Evolutionary conservation across 2,888 invertebrate genomes (phyloP).

Genomic region (Cheilosia soror): DNA sequence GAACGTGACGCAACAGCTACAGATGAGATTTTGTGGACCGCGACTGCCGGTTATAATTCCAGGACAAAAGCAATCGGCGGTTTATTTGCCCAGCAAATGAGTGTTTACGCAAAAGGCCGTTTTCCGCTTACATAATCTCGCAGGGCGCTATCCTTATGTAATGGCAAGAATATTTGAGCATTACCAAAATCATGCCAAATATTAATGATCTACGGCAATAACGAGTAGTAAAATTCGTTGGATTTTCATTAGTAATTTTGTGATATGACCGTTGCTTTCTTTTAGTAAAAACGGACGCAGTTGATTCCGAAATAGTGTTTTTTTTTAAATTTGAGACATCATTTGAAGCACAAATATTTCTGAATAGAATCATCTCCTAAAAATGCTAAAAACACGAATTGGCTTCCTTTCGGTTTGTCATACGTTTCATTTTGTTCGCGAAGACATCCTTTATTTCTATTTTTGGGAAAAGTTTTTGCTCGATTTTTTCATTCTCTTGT

Average conservation of each 20-base stretch:
- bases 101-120: constrained; percentile 42
- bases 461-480: constrained; percentile 54
- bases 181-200: constrained; percentile 40
- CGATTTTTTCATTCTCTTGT: background rate
- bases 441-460: constrained; percentile 26
- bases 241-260: constrained; percentile 44
- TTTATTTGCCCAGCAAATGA: constrained; percentile 59
- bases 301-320: background rate
- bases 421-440: constrained; percentile 12
- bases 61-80: constrained; percentile 32
- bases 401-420: constrained; percentile 11
- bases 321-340: constrained; percentile 3
- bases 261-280: constrained; percentile 5
- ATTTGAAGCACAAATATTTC: background rate
- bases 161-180: constrained; percentile 56
- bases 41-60: constrained; percentile 17
- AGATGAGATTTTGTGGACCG: constrained; percentile 49
- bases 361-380: constrained; percentile 9
- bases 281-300: background rate
- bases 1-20: constrained; percentile 65
- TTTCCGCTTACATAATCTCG: constrained; percentile 48
- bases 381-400: background rate
- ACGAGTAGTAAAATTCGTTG: constrained; percentile 7
- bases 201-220: constrained; percentile 52
- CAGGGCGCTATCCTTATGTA: constrained; percentile 44